Base-by-base conservation (phyloP, 2,888 invertebrate genomes). In the Himalopsyche tibetana region DNA sequence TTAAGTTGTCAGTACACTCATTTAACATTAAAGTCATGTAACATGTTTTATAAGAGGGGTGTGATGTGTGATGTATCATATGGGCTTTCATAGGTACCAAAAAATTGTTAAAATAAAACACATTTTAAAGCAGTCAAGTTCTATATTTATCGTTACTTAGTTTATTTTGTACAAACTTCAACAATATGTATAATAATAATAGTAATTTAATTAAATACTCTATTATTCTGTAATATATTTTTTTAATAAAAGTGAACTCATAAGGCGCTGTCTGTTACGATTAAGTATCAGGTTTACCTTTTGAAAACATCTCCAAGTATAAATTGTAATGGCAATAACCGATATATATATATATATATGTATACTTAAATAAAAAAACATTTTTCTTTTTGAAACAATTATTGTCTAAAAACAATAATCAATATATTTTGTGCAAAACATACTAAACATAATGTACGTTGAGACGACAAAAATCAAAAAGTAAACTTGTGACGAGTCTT, bases 131-230 rank as follows among this genome's bases (percentile, higher is more conserved):
- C 93, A 93, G 93, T 93, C 93, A 93, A 93, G 93, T 93, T 93
- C 93, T 93, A 93, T 93, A 93, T 92, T 93, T 93, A 93, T 93
- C 92, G 92, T 93, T 93, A 93, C 93, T 93, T 93, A 93, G 88
- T 93, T 93, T 93, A 93, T 93, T 93, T 93, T 93, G 93, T 93
- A 93, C 93, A 93, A 93, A 93, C 93, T 93, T 93, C 93, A 93
- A 93, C 93, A 93, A 93, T 93, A 93, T 93, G 87, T 87, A 88
- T 89, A 88, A 87, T 88, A 88, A 93, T 88, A 93, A 93, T 93
- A 93, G 93, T 93, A 93, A 91, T 89, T 93, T 93, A 93, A 93
- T 93, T 93, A 93, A 93, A 93, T 91, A 88, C 92, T 93, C 93
- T 93, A 93, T 93, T 69, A 86, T 82, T 87, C 82, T 82, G 82